A percentile compares a stretch with the other conserved stretches of the same genome.
These are phyloP conservation scores for Aurelia sp. DNA, from an alignment of 30 jellyfish, hydroid and myxozoan genomes.

Conservation along the genomic window DNA sequence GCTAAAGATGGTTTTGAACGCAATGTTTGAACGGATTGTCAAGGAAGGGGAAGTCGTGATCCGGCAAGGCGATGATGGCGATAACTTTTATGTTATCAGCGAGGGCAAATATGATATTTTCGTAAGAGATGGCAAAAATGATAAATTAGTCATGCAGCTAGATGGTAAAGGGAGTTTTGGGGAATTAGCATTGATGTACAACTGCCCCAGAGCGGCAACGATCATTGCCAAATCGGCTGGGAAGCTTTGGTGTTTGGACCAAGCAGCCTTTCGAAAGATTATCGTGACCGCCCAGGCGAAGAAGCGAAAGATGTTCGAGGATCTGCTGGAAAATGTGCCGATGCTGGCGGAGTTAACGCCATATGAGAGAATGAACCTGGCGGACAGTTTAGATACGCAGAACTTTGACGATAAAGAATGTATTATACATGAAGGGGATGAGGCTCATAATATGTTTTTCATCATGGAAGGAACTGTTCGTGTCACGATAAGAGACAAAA, in stretches of 20 bases:
- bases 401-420: slow-evolving; percentile 67
- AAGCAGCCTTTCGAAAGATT: slow-evolving; percentile 85
- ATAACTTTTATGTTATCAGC: slow-evolving; percentile 90
- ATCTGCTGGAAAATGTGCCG: slow-evolving; percentile 83
- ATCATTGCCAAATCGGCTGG: slow-evolving; percentile 90
- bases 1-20: slow-evolving; percentile 64
- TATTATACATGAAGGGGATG: slow-evolving; percentile 83
- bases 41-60: slow-evolving; percentile 82
- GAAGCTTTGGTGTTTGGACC: slow-evolving; percentile 95
- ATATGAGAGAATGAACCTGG: slow-evolving; percentile 91
- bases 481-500: slow-evolving; percentile 67
- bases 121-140: slow-evolving; percentile 71
- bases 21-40: slow-evolving; percentile 95
- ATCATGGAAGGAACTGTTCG: slow-evolving; percentile 89
- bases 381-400: slow-evolving; percentile 89
- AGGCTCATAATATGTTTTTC: slow-evolving; percentile 88
- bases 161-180: slow-evolving; percentile 96
- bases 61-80: slow-evolving; percentile 98
- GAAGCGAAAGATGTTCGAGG: slow-evolving; percentile 85
- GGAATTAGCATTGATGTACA: slow-evolving; percentile 90
- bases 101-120: slow-evolving; percentile 87
- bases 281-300: slow-evolving; percentile 92
- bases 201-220: slow-evolving; percentile 98
- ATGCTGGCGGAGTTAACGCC: slow-evolving; percentile 86
- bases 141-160: slow-evolving; percentile 80